Conservation (phyloP, 2,113 vertebrate species). For the rat (Rattus norvegicus) region GRCr8 NC_086020.1:121849001-121849500, state of each 20-base stretch:
- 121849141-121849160: constrained; percentile 13
- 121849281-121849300: not conserved
- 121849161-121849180: constrained; percentile 28
- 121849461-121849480: not conserved
- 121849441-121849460: not conserved
- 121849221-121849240: not conserved
- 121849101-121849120: not conserved
- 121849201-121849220: not conserved
- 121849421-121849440: not conserved
- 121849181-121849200: constrained; percentile 30
- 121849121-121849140: not conserved
- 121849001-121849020: not conserved
- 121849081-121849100: constrained; percentile 5
- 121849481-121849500: not conserved
- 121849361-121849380: constrained; percentile 3
- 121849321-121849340: not conserved
- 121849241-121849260: constrained; percentile 11
- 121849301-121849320: not conserved
- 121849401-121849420: constrained; percentile 1
- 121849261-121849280: not conserved
- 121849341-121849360: constrained; percentile 33
- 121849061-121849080: constrained; percentile 23
- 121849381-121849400: not conserved
- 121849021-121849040: not conserved
- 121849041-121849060: not conserved